Conservation (phyloP, 2,797 vertebrate species). For the Natrix natrix region DNA sequence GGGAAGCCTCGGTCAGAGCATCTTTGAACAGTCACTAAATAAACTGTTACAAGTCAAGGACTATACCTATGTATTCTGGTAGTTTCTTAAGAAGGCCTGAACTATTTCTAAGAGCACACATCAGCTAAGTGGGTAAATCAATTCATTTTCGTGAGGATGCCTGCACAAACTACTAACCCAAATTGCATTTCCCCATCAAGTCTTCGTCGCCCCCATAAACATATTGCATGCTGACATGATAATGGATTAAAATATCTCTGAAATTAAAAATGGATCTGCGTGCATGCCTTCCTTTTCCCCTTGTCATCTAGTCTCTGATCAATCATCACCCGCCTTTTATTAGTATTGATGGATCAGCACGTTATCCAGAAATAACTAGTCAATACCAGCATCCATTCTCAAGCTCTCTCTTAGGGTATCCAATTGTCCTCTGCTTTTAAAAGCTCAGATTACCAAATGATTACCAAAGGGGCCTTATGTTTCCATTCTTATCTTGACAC, state of each 20-base stretch:
- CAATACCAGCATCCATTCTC: constrained; percentile 56
- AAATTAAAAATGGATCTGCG: constrained; percentile 73
- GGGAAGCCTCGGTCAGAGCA: too few relatives aligned
- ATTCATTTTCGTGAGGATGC: constrained; percentile 64
- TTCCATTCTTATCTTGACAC: constrained; percentile 31
- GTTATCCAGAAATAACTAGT: constrained; percentile 66
- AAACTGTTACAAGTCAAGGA: not conserved
- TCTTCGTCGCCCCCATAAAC: constrained; percentile 30
- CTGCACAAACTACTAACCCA: constrained; percentile 60
- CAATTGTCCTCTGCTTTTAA: constrained; percentile 45
- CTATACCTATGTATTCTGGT: constrained; percentile 34
- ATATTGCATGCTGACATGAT: constrained; percentile 61
- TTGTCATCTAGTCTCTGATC: constrained; percentile 56
- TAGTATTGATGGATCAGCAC: constrained; percentile 65
- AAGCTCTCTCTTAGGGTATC: constrained; percentile 15
- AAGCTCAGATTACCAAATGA: constrained; percentile 42
- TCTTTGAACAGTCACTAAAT: not conserved
- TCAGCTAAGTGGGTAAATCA: constrained; percentile 67
- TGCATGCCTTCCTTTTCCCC: constrained; percentile 57
- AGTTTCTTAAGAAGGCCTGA: constrained; percentile 42
- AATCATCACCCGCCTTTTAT: constrained; percentile 59
- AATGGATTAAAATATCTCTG: constrained; percentile 66
- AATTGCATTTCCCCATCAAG: constrained; percentile 51
- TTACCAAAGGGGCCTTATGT: constrained; percentile 36
- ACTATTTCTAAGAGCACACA: constrained; percentile 47